Evolutionary conservation across 23 tunicate species (phyloP).

Genomic region (Halocynthia aurantium): DNA sequence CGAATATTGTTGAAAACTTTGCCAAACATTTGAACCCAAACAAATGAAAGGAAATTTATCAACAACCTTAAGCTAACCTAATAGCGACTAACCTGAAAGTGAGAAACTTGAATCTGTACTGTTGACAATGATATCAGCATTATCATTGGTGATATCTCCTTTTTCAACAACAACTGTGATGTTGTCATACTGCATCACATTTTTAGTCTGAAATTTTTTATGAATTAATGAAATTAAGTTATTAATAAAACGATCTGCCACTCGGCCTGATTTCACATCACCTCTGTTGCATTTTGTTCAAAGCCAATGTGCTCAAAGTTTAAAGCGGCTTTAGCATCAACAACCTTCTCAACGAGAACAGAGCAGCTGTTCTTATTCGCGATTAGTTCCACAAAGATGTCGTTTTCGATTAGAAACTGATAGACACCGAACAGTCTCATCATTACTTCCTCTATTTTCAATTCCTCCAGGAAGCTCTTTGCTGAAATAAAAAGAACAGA

Average conservation of each 20-base stretch:
- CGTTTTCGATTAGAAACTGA: background rate
- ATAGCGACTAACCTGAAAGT: background rate
- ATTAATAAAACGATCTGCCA: no score
- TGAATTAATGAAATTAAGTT: no score
- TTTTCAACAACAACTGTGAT: background rate
- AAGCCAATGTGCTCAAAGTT: no score
- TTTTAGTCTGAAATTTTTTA: no score
- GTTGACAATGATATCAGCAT: slow-evolving; percentile 11
- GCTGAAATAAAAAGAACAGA: slow-evolving; percentile 11
- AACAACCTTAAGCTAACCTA: no score
- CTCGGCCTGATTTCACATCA: no score
- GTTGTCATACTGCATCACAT: no score
- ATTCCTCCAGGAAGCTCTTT: background rate
- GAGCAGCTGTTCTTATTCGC: background rate
- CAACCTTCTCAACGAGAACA: background rate
- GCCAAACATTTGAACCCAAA: no score
- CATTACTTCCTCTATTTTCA: background rate
- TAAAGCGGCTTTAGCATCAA: background rate
- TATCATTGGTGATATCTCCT: slow-evolving; percentile 12
- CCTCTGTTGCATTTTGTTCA: no score
- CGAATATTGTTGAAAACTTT: no score
- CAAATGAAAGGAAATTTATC: no score
- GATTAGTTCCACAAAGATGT: background rate
- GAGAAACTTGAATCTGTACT: slow-evolving; percentile 5
- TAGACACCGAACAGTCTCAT: background rate